Base-by-base conservation (phyloP, 2,113 vertebrate species). In the Isichthys henryi region DNA sequence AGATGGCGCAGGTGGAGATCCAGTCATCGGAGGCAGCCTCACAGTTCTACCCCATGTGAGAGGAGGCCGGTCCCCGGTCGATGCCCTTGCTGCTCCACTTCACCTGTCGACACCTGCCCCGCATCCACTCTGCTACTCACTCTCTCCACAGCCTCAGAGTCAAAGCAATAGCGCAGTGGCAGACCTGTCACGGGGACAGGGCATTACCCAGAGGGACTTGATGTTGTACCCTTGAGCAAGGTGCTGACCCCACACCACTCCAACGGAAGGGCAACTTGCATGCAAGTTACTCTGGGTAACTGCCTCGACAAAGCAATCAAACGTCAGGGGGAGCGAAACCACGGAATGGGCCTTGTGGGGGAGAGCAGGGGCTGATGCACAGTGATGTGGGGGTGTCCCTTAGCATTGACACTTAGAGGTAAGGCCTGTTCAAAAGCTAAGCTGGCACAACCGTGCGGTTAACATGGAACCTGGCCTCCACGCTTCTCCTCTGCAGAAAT, bases 1-100 rank as follows among this genome's bases (percentile, higher is more conserved):
- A 99, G 93, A 99, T 99, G 98, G 98, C 98, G 90, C 98, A 99
- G 95, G 98, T 99, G 95, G 98, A 99, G 94, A 99, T 99, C 93
- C 98, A 99, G 95, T 99, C 98, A 0, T 99, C 98, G 0, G 98
- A 99, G 94, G 98, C 98, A 0, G 98, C 98, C 1, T 99, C 98
- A 21, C 98, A 99, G 87, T 99, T 99, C 94, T 99, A 99, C 93
- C 98, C 98, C 93, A 97, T 99, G 94, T 99, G 96, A 99, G 23
- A 27, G 50, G 45, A 53, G 85, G 8, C 50, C 9, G 3, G 23
- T 27, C 86, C 58, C 88, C 46, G 91, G 89, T 53, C 50, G 50
- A 9, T 3, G 35, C 15, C 85, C 85, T 27, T 58, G 21, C 27
- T 17, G 62, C 80, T 56, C 66, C 66, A 31, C 17, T 7, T 7